Evolutionary conservation across 2,797 vertebrate species (phyloP).

Genomic region (Carduelis carduelis): DNA sequence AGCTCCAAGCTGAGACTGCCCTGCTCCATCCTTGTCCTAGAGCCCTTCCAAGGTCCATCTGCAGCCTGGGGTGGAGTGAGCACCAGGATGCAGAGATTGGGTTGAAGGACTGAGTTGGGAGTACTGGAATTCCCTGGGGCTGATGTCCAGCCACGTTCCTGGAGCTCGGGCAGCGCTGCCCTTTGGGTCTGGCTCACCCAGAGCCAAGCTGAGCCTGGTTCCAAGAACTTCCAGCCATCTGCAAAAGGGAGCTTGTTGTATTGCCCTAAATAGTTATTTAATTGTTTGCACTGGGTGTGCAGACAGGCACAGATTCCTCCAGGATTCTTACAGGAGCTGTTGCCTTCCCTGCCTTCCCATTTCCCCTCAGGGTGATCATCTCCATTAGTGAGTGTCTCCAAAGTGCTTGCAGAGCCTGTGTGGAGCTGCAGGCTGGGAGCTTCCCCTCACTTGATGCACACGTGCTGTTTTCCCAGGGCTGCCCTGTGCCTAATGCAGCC

Average conservation of each 20-base stretch:
- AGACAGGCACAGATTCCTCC: neutral
- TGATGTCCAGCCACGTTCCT: accelerated
- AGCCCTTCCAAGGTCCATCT: neutral
- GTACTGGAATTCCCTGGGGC: neutral
- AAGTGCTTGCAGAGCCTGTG: neutral
- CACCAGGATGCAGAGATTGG: accelerated
- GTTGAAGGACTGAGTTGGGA: neutral
- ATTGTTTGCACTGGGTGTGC: neutral
- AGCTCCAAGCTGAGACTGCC: neutral
- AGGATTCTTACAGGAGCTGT: neutral
- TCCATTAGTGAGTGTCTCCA: neutral
- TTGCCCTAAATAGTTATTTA: neutral
- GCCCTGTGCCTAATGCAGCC: neutral
- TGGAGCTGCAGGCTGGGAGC: neutral
- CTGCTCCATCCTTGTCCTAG: neutral
- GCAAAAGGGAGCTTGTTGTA: neutral
- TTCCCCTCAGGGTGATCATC: constrained; percentile 1
- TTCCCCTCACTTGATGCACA: neutral
- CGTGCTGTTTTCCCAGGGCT: constrained; percentile 17
- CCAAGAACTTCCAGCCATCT: neutral
- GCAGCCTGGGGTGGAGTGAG: neutral
- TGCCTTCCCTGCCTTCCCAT: neutral
- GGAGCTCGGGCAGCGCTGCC: accelerated
- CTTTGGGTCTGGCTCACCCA: neutral
- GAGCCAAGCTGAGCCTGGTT: neutral